Percentiles rank a stretch among this genome's conserved stretches.
Conservation (phyloP, 2,888 invertebrate genomes). For the Chrysolina americana region DNA sequence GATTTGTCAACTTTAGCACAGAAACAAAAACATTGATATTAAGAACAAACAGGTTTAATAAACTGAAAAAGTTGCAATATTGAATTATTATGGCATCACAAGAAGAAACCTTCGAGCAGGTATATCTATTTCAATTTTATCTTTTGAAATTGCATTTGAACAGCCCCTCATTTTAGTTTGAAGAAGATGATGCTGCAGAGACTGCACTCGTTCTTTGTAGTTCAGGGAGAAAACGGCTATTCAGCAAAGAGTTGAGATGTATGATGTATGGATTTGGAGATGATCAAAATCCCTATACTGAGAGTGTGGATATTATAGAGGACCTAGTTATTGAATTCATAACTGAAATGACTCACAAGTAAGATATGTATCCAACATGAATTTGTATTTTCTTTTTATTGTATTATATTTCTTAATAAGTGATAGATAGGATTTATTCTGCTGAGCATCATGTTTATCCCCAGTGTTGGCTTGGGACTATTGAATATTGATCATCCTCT, state of each 20-base stretch:
- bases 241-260: conserved; percentile 93
- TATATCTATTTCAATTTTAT: background rate
- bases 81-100: no score
- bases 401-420: background rate
- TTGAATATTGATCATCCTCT: no score
- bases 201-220: conserved; percentile 75
- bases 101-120: no score
- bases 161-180: conserved; percentile 65
- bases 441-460: conserved; percentile 11
- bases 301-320: conserved; percentile 97
- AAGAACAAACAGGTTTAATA: no score
- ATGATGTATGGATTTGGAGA: conserved; percentile 99
- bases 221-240: conserved; percentile 84
- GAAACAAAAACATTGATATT: no score
- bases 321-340: conserved; percentile 98
- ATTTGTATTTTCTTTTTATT: background rate
- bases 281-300: conserved; percentile 98
- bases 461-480: no score
- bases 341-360: conserved; percentile 91
- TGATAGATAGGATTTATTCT: background rate
- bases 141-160: background rate
- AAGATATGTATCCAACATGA: conserved; percentile 52
- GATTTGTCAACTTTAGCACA: no score
- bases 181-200: conserved; percentile 81
- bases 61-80: no score